phyloP scores from a whole-genome alignment of 2,888 invertebrate genomes.

The Petrolisthes cinctipes region DNA sequence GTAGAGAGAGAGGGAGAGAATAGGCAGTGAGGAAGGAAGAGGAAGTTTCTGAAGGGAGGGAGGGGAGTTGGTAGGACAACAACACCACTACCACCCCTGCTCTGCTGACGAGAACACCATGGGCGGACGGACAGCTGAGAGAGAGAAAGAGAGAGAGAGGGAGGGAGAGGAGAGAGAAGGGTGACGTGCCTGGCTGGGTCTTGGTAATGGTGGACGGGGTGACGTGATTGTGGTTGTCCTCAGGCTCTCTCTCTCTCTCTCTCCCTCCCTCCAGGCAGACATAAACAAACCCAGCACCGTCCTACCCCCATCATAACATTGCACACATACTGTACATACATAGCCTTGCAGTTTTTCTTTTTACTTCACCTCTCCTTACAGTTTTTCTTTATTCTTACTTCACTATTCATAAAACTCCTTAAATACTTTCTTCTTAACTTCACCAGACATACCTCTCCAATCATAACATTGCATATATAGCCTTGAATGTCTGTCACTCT shows the following conservation, averaged over 20 bases:
- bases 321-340: no score
- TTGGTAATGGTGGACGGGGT: background rate
- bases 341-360: no score
- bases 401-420: no score
- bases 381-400: no score
- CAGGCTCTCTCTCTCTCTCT: background rate
- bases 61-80: no score
- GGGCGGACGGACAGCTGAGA: background rate
- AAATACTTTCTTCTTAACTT: no score
- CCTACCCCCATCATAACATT: background rate
- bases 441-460: no score
- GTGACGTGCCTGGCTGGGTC: background rate
- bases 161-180: background rate
- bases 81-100: no score
- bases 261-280: background rate
- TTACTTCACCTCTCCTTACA: no score
- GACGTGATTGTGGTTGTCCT: background rate
- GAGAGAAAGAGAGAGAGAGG: background rate
- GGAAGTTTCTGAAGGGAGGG: background rate
- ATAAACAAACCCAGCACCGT: background rate
- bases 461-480: no score
- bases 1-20: background rate
- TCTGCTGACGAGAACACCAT: background rate
- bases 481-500: no score
- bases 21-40: background rate